Conservation (phyloP, 2,113 vertebrate species). For the Antechinus flavipes region DNA sequence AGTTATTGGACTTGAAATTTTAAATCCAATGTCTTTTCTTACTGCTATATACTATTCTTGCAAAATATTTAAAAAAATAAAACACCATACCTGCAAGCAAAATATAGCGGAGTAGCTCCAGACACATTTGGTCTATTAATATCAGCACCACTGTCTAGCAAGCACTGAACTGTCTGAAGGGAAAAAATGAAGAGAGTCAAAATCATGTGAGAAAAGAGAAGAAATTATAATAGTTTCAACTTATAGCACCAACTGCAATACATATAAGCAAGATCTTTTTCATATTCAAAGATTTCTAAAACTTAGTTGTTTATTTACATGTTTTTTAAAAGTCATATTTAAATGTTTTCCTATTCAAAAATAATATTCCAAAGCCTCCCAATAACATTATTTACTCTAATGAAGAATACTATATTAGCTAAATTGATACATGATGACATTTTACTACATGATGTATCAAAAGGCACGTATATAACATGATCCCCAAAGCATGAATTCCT, state of each 20-base stretch:
- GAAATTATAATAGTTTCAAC: constrained; percentile 42
- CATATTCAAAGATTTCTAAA: neutral
- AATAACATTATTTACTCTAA: neutral
- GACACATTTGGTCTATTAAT: constrained; percentile 98
- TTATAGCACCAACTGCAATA: neutral
- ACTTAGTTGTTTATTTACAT: neutral
- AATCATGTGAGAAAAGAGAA: constrained; percentile 37
- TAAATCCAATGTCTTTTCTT: neutral
- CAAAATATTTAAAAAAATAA: constrained; percentile 37
- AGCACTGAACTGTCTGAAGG: constrained; percentile 94
- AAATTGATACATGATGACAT: neutral
- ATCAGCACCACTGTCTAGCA: constrained; percentile 97
- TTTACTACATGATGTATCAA: neutral
- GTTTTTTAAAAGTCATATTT: neutral
- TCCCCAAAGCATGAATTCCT: neutral
- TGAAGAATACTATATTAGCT: neutral
- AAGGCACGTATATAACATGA: neutral
- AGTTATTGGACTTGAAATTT: neutral
- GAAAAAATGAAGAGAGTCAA: constrained; percentile 66
- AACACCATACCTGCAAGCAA: constrained; percentile 94
- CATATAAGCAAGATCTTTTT: neutral
- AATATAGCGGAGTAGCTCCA: constrained; percentile 97
- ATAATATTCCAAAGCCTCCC: neutral
- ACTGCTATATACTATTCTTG: neutral
- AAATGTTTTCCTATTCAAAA: neutral